These are phyloP conservation scores for Dynastes tityus DNA, from an alignment of 2,888 invertebrate species.

Conservation along the genomic window DNA sequence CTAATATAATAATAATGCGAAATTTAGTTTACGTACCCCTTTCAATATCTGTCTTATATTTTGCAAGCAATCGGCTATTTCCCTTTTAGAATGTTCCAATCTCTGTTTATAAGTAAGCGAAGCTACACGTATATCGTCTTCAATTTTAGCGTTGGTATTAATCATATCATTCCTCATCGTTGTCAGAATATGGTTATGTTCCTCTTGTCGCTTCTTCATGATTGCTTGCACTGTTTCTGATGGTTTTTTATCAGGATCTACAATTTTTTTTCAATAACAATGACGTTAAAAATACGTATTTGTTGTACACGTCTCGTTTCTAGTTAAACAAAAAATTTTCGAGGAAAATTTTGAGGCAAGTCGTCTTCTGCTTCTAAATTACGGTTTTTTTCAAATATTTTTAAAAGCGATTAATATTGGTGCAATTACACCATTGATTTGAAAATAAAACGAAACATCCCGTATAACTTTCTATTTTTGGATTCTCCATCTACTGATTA, in stretches of 20 bases:
- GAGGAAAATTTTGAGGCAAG: too few species aligned
- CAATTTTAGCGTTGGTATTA: constrained; percentile 35
- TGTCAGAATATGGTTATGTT: constrained; percentile 41
- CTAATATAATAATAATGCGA: too few species aligned
- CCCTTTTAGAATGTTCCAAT: constrained; percentile 3
- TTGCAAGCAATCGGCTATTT: constrained; percentile 33
- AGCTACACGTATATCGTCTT: constrained; percentile 46
- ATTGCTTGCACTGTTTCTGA: constrained; percentile 36
- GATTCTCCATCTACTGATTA: too few species aligned
- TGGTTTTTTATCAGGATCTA: constrained; percentile 38
- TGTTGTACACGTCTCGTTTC: too few species aligned
- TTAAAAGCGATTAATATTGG: too few species aligned
- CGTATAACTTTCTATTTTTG: too few species aligned
- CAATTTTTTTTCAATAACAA: constrained; percentile 14
- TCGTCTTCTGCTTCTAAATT: too few species aligned
- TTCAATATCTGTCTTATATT: constrained; percentile 27
- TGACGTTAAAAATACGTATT: not conserved
- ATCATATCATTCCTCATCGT: constrained; percentile 39
- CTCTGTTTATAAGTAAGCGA: constrained; percentile 40
- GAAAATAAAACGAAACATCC: too few species aligned
- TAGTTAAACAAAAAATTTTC: too few species aligned
- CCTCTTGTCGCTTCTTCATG: constrained; percentile 29
- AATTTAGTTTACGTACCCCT: constrained; percentile 27
- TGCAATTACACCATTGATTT: too few species aligned
- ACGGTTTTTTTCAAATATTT: too few species aligned